These are phyloP conservation scores for Dromaius novaehollandiae DNA, from an alignment of 2,113 vertebrate genomes.

Conservation along the genomic window DNA sequence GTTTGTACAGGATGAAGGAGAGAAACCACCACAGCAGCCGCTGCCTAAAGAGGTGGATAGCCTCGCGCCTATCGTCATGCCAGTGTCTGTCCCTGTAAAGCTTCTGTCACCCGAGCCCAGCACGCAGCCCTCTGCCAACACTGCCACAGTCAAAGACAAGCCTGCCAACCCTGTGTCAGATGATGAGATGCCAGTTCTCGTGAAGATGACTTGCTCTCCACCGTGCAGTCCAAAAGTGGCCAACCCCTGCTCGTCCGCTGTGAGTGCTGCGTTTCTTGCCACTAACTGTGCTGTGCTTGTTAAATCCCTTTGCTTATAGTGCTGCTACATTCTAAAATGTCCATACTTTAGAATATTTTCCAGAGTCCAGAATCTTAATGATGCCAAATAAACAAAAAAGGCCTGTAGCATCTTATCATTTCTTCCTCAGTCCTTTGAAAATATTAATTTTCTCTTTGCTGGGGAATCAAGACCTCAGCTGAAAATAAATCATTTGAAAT, in stretches of 20 bases:
- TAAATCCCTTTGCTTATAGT: constrained; percentile 79
- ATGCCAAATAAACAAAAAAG: background rate
- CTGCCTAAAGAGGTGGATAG: constrained; percentile 80
- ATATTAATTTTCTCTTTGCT: background rate
- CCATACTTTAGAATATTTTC: background rate
- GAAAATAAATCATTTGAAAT: constrained; percentile 24
- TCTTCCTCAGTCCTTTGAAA: background rate
- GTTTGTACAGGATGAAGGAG: constrained; percentile 87
- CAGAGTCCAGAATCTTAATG: background rate
- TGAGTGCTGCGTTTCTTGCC: constrained; percentile 82
- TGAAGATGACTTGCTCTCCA: constrained; percentile 85
- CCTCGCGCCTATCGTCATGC: constrained; percentile 86
- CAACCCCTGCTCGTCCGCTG: constrained; percentile 81
- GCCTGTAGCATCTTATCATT: background rate
- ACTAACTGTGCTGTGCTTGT: constrained; percentile 69
- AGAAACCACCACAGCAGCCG: constrained; percentile 74
- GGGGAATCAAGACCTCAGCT: background rate
- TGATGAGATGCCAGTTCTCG: constrained; percentile 86
- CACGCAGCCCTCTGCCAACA: constrained; percentile 77
- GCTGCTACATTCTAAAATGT: background rate
- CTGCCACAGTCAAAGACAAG: constrained; percentile 79
- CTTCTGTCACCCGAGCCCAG: constrained; percentile 80
- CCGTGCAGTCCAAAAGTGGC: constrained; percentile 78
- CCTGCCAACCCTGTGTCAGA: constrained; percentile 81
- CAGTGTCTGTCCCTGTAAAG: constrained; percentile 91